A percentile compares a stretch with the other conserved stretches of the same genome.
Evolutionary conservation across 2,797 vertebrate genomes (phyloP).

Genomic region (Coranthus polyacanthus): DNA sequence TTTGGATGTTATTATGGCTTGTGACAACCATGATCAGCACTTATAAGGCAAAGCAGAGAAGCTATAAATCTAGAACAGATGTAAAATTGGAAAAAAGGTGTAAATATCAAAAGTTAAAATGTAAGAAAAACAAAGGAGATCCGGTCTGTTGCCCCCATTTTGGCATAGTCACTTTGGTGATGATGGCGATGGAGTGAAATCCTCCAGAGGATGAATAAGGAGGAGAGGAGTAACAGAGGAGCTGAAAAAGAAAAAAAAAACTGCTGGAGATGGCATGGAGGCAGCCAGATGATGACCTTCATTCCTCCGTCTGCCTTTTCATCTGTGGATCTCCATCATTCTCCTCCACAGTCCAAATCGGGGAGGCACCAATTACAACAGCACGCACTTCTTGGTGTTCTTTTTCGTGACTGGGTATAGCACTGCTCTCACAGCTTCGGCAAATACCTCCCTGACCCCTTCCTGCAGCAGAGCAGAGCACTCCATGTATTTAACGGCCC

Average conservation of each 20-base stretch:
- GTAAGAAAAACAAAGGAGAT: slow-evolving; percentile 72
- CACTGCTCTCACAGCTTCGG: slow-evolving; percentile 92
- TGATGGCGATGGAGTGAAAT: slow-evolving; percentile 71
- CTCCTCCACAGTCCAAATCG: slow-evolving; percentile 70
- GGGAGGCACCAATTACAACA: slow-evolving; percentile 86
- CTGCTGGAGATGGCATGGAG: slow-evolving; percentile 46
- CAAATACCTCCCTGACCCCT: slow-evolving; percentile 92
- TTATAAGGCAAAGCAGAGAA: slow-evolving; percentile 78
- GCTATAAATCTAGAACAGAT: slow-evolving; percentile 76
- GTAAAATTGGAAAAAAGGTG: slow-evolving; percentile 72
- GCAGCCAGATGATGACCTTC: slow-evolving; percentile 56
- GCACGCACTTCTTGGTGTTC: slow-evolving; percentile 91
- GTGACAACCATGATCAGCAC: slow-evolving; percentile 70
- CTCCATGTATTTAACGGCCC: slow-evolving; percentile 95
- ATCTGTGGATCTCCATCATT: slow-evolving; percentile 66
- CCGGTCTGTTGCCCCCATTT: slow-evolving; percentile 69
- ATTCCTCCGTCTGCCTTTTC: slow-evolving; percentile 66
- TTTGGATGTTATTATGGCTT: slow-evolving; percentile 77
- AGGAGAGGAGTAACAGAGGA: slow-evolving; percentile 62
- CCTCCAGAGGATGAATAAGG: slow-evolving; percentile 70
- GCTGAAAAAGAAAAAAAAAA: slow-evolving; percentile 60
- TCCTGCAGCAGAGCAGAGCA: slow-evolving; percentile 94
- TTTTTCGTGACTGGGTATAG: slow-evolving; percentile 94
- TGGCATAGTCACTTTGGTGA: slow-evolving; percentile 82
- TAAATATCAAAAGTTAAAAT: slow-evolving; percentile 81